A percentile compares a stretch with the other conserved stretches of the same genome.
These are phyloP conservation scores for Hydrolagus colliei DNA, from an alignment of 2,797 vertebrate species.

Conservation along the genomic window DNA sequence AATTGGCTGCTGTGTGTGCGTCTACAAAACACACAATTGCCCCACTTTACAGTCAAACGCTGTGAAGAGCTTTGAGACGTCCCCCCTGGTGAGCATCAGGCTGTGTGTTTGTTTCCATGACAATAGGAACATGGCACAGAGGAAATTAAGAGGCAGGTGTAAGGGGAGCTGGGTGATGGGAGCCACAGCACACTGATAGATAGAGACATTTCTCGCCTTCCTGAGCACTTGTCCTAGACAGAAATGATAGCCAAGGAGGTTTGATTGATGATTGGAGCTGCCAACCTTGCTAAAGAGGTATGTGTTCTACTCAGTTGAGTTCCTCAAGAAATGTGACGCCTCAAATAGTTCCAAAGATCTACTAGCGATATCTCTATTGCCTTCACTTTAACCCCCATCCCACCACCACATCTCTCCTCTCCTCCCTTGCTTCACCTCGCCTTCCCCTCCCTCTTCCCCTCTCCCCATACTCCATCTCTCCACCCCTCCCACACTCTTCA, in stretches of 20 bases:
- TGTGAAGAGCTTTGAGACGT: too few species aligned
- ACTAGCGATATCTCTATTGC: too few species aligned
- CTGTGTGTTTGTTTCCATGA: too few species aligned
- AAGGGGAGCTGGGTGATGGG: neutral
- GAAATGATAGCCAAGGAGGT: neutral
- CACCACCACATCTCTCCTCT: neutral
- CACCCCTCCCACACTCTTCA: neutral
- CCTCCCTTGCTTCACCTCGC: neutral
- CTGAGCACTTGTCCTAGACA: neutral
- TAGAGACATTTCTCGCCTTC: neutral
- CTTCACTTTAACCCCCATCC: neutral
- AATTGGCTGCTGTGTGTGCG: too few species aligned
- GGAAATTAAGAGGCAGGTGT: constrained; percentile 3
- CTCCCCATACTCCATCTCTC: neutral
- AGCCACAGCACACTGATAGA: neutral
- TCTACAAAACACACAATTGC: too few species aligned
- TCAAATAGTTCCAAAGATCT: too few species aligned
- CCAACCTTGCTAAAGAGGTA: neutral
- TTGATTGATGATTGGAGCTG: neutral
- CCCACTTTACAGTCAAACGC: too few species aligned
- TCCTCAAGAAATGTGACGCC: too few species aligned
- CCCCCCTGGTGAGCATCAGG: too few species aligned
- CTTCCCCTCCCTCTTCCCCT: neutral
- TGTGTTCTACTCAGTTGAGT: too few species aligned
- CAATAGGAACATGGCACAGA: constrained; percentile 14